Evolutionary conservation across 2,797 vertebrate species (phyloP).

Genomic region (Schizopygopsis malacanthus): DNA sequence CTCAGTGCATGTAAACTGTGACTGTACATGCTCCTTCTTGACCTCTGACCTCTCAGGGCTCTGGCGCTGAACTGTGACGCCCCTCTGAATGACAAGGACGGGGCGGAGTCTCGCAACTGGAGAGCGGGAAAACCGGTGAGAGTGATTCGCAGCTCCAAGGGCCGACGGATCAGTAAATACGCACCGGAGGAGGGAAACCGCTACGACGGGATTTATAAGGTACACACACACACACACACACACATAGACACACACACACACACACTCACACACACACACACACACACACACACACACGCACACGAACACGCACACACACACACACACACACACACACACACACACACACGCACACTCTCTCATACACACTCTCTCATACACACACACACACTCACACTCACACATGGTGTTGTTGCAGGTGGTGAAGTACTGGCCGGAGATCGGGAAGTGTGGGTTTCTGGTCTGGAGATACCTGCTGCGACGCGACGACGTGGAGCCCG

Average conservation of each 20-base stretch:
- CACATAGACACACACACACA: not conserved
- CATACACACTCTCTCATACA: too few relatives aligned
- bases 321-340: too few relatives aligned
- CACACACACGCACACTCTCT: too few relatives aligned
- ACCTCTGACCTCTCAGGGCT: slow-evolving; percentile 79
- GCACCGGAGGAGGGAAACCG: slow-evolving; percentile 98
- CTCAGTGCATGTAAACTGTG: not conserved
- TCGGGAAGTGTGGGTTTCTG: slow-evolving; percentile 97
- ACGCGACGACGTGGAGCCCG: slow-evolving; percentile 93
- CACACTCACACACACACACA: too few relatives aligned
- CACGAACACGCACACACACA: too few relatives aligned
- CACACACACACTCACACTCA: too few relatives aligned
- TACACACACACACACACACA: slow-evolving; percentile 55
- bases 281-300: too few relatives aligned
- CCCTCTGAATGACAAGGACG: slow-evolving; percentile 95
- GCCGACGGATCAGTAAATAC: slow-evolving; percentile 97
- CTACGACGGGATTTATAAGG: slow-evolving; percentile 99
- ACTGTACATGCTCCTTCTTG: slow-evolving; percentile 1
- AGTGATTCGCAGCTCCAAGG: slow-evolving; percentile 97
- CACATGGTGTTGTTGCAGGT: slow-evolving; percentile 77
- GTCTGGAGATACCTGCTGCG: slow-evolving; percentile 98
- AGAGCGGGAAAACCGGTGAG: slow-evolving; percentile 96
- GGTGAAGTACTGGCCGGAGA: slow-evolving; percentile 99
- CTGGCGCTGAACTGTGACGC: slow-evolving; percentile 98
- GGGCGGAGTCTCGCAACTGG: slow-evolving; percentile 98